These are phyloP conservation scores for Neotragus pygmaeus DNA, from an alignment of 2,113 vertebrate species.

Conservation along the genomic window DNA sequence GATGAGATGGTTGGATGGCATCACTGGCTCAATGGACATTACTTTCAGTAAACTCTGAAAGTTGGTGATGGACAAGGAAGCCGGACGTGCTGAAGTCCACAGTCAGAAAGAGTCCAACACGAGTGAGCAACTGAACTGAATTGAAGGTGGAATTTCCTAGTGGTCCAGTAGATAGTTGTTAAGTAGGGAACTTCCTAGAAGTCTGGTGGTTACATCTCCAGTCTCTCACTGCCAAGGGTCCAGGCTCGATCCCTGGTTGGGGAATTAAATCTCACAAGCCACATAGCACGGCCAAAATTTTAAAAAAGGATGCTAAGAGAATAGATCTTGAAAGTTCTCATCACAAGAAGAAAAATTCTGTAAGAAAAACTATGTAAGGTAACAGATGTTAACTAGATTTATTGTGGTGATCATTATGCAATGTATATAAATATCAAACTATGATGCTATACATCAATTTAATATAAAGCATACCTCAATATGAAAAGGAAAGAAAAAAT, in stretches of 20 bases:
- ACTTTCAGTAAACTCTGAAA: neutral
- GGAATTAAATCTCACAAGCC: neutral
- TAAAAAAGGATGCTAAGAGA: neutral
- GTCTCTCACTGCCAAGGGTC: neutral
- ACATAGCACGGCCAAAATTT: rapidly evolving
- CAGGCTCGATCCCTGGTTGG: neutral
- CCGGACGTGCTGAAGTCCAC: rapidly evolving
- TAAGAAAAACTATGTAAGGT: neutral
- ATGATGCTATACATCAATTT: neutral
- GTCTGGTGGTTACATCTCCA: neutral
- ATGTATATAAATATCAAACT: neutral
- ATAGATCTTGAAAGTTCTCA: neutral
- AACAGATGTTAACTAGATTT: neutral
- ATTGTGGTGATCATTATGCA: neutral
- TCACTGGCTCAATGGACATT: neutral
- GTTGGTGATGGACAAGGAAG: neutral
- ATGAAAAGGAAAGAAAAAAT: neutral
- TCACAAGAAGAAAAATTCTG: neutral
- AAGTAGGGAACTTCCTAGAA: neutral
- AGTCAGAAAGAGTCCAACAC: neutral
- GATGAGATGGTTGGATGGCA: neutral
- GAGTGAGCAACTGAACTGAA: neutral
- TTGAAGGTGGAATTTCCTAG: neutral
- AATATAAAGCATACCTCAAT: neutral
- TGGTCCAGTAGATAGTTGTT: neutral